These are phyloP conservation scores for Trichonephila clavata DNA, from an alignment of 1,140 invertebrate genomes.

Conservation along the genomic window DNA sequence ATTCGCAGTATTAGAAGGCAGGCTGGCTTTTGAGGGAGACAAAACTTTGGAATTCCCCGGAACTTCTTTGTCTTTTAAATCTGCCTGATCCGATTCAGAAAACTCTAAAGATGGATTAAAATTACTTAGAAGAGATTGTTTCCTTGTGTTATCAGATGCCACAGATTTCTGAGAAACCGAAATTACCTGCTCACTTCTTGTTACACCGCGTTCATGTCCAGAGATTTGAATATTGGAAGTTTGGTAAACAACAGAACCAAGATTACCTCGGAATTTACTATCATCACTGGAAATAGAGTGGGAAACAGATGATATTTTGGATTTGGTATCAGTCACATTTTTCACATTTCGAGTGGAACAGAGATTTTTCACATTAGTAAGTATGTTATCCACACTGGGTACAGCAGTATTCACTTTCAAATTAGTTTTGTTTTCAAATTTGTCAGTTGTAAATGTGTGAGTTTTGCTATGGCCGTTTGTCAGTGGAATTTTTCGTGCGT, in stretches of 20 bases:
- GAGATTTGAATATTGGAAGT: not conserved
- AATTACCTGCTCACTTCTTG: conserved; percentile 55
- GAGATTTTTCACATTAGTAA: conserved; percentile 55
- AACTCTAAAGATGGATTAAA: conserved; percentile 64
- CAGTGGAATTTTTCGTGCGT: not conserved
- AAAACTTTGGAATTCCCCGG: not conserved
- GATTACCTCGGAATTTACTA: conserved; percentile 15
- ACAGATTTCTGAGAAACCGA: conserved; percentile 4
- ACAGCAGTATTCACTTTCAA: not conserved
- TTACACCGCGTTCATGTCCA: conserved; percentile 3
- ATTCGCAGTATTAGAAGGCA: not conserved
- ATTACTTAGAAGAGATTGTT: conserved; percentile 61
- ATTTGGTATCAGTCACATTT: not conserved
- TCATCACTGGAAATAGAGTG: conserved; percentile 5
- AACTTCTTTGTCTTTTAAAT: conserved; percentile 10
- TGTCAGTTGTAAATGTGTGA: not conserved
- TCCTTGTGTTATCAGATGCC: conserved; percentile 34
- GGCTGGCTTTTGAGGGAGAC: not conserved
- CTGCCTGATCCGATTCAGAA: conserved; percentile 18
- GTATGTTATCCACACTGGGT: conserved; percentile 72
- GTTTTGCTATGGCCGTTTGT: conserved; percentile 17
- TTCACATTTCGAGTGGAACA: conserved; percentile 30
- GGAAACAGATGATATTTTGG: conserved; percentile 26
- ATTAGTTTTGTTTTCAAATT: conserved; percentile 1
- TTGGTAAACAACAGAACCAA: conserved; percentile 37